Conservation (phyloP, 2,888 invertebrate genomes). For the Hirtodrosophila trivittata region DNA sequence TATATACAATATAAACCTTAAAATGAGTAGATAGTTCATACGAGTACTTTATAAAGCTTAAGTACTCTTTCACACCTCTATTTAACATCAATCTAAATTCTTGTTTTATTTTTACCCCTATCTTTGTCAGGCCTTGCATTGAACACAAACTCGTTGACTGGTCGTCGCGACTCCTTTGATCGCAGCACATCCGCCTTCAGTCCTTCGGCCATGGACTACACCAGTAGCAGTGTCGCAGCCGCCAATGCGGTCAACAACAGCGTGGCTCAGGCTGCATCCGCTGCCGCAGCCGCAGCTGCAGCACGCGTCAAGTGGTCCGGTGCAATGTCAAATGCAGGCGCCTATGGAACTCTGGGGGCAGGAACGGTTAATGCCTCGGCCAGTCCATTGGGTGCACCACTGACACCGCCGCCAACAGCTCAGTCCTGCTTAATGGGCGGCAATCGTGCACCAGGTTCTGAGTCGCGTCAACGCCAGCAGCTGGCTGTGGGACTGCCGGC, state of each 20-base stretch:
- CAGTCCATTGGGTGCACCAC: constrained; percentile 85
- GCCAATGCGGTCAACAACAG: constrained; percentile 82
- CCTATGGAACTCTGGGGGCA: constrained; percentile 82
- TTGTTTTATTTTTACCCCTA: background rate
- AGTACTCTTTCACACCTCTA: no score
- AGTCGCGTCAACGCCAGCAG: constrained; percentile 91
- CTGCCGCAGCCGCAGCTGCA: constrained; percentile 77
- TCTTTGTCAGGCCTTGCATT: constrained; percentile 85
- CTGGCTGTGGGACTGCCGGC: constrained; percentile 83
- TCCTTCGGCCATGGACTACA: constrained; percentile 89
- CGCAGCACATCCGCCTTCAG: constrained; percentile 91
- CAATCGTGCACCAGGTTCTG: constrained; percentile 93
- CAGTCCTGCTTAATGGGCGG: constrained; percentile 87
- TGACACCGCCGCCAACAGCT: constrained; percentile 91
- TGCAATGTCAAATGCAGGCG: constrained; percentile 71
- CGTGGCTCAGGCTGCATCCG: constrained; percentile 81
- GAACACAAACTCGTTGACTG: constrained; percentile 87
- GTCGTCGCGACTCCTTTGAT: constrained; percentile 91
- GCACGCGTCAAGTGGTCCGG: constrained; percentile 85
- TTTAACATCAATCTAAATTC: no score
- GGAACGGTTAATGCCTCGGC: constrained; percentile 82
- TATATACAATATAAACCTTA: no score
- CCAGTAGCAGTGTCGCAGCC: constrained; percentile 81
- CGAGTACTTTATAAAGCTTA: no score
- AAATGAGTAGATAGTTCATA: no score